phyloP scores from a whole-genome alignment of 2,113 vertebrate species.

The Pantherophis guttatus region DNA sequence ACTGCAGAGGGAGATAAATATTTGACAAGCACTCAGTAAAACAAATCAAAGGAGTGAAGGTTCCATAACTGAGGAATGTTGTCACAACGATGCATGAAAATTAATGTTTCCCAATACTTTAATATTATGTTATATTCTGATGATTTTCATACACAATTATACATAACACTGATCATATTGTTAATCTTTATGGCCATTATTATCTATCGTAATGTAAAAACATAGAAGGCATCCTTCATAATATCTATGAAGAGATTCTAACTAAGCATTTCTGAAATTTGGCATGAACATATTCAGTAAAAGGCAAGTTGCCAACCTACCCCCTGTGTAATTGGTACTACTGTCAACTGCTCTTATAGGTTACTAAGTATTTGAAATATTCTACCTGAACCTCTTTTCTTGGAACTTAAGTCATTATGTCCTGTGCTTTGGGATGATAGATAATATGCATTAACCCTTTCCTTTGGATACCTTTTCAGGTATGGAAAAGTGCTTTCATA shows the following conservation, averaged over 20 bases:
- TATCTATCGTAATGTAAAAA: background rate
- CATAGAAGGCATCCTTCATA: background rate
- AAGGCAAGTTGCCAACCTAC: background rate
- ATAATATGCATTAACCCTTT: background rate
- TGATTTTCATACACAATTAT: background rate
- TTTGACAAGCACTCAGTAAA: too few species aligned
- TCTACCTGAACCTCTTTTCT: background rate
- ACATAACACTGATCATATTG: background rate
- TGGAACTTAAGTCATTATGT: background rate
- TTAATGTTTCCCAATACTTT: background rate
- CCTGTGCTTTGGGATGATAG: background rate
- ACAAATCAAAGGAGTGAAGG: too few species aligned
- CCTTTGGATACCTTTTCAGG: background rate
- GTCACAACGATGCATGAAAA: too few species aligned
- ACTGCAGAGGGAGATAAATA: too few species aligned
- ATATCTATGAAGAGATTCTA: background rate
- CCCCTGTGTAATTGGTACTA: background rate
- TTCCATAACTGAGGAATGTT: too few species aligned
- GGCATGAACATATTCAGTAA: background rate
- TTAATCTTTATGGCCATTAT: background rate
- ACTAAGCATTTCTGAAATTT: background rate
- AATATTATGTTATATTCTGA: background rate
- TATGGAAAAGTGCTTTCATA: background rate
- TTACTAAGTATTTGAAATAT: background rate
- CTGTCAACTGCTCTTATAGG: background rate